A percentile compares a stretch with the other conserved stretches of the same genome.
Conservation (phyloP, 2,888 invertebrate species). For the Lepetodrilus schrolli region DNA sequence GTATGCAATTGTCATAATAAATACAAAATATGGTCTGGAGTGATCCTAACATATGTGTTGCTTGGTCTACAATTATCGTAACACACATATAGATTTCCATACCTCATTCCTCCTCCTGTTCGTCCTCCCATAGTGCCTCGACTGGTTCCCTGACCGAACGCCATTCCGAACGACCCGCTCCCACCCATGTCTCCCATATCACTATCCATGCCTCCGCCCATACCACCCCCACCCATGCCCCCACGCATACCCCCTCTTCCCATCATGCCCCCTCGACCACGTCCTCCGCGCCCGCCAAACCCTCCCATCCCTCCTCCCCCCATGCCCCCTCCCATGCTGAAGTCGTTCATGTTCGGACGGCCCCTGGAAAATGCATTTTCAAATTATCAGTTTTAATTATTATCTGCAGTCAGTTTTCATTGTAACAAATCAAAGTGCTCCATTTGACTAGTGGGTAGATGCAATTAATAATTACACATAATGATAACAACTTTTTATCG, state of each 20-base stretch:
- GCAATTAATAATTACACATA: no score
- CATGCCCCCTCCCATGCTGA: constrained; percentile 41
- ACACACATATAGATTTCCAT: no score
- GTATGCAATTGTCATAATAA: no score
- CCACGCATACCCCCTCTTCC: constrained; percentile 40
- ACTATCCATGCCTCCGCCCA: constrained; percentile 33
- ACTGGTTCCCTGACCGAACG: constrained; percentile 31
- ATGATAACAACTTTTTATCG: no score
- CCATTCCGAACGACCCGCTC: constrained; percentile 50
- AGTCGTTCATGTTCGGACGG: constrained; percentile 39
- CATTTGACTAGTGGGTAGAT: no score
- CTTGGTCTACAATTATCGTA: no score
- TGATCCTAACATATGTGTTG: no score
- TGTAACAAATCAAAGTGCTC: no score
- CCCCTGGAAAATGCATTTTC: constrained; percentile 37
- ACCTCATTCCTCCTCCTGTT: constrained; percentile 38
- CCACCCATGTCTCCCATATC: constrained; percentile 66
- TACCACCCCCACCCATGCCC: constrained; percentile 45
- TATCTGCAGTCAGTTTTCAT: no score
- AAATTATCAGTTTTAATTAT: no score
- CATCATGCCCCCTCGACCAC: constrained; percentile 36
- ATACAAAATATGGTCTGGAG: no score
- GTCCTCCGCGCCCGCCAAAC: constrained; percentile 46
- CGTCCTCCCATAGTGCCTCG: constrained; percentile 49
- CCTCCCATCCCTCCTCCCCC: constrained; percentile 41